Evolutionary conservation across 2,113 vertebrate species (phyloP).

Genomic region (Burhinus bistriatus): DNA sequence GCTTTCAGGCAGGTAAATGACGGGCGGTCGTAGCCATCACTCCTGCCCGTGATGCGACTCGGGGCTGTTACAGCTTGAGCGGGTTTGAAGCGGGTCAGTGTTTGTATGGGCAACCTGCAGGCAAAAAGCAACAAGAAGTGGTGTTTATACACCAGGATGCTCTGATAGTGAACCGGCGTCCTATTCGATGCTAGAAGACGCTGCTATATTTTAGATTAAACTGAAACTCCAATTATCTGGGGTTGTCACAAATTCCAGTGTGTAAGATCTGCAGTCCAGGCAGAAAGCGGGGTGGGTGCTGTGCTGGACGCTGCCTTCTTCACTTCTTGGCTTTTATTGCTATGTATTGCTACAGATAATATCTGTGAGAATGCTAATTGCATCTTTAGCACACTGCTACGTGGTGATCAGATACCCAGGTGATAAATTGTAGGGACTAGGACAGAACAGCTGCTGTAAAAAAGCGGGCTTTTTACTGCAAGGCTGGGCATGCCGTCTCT

Average conservation of each 20-base stretch:
- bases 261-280: neutral
- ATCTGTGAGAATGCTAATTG: neutral
- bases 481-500: neutral
- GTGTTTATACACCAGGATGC: neutral
- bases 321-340: neutral
- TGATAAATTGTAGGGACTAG: neutral
- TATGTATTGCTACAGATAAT: fast-evolving
- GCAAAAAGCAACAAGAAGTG: fast-evolving
- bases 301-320: neutral
- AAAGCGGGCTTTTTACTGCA: neutral
- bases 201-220: neutral
- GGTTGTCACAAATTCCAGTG: neutral
- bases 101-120: neutral
- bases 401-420: neutral
- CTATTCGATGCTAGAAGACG: neutral
- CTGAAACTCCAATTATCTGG: neutral
- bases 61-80: neutral
- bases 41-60: fast-evolving
- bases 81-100: fast-evolving
- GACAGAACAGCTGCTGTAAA: neutral
- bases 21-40: neutral
- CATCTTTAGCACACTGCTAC: neutral
- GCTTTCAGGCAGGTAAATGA: neutral
- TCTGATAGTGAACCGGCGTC: fast-evolving
- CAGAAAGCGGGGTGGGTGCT: neutral